Evolutionary conservation across 92 coral and sea anemone species (phyloP).

Genomic region (Umimayanthus chanpuru): DNA sequence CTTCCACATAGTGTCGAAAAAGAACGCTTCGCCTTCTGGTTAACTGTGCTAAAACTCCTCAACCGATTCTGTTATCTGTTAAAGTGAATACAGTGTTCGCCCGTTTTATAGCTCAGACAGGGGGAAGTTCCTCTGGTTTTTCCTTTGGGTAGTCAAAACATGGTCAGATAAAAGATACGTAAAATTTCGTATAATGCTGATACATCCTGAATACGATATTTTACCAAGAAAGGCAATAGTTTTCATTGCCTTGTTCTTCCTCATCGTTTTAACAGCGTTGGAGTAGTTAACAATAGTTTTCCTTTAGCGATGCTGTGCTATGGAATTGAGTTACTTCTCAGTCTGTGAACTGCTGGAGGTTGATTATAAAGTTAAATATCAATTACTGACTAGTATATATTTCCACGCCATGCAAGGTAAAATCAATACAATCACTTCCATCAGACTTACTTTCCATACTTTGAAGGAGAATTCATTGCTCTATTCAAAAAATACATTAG

Average conservation of each 20-base stretch:
- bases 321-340: neutral
- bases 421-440: no score
- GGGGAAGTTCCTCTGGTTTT: neutral
- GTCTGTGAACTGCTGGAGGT: neutral
- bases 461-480: neutral
- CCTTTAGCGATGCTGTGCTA: neutral
- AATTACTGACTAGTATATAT: no score
- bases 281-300: neutral
- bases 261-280: neutral
- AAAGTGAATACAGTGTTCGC: neutral
- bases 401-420: neutral
- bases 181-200: neutral
- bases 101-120: neutral
- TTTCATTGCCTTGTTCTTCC: neutral
- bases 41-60: neutral
- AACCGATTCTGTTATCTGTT: neutral
- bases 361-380: no score
- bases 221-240: neutral
- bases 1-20: slow-evolving; percentile 1
- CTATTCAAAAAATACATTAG: neutral
- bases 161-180: neutral
- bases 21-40: neutral
- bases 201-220: neutral
- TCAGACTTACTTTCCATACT: neutral
- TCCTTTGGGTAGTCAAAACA: neutral